phyloP scores from a whole-genome alignment of 2,797 vertebrate genomes.

The Acomys russatus region DNA sequence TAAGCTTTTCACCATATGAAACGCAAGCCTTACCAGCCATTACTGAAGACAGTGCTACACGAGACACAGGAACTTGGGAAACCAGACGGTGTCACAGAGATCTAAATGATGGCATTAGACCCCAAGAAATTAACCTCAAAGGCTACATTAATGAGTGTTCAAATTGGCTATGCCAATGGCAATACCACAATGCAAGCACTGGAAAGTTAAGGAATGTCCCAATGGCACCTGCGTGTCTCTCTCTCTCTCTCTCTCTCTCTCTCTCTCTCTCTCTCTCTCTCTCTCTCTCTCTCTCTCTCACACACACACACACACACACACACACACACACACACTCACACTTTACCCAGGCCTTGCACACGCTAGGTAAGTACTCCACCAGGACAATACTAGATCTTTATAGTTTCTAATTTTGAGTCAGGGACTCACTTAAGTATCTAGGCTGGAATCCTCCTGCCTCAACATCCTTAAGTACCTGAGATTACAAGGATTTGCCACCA shows the following conservation, averaged over 20 bases:
- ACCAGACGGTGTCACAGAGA: neutral
- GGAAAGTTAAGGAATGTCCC: neutral
- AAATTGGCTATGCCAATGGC: neutral
- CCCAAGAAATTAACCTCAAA: slow-evolving; percentile 3
- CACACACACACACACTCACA: neutral
- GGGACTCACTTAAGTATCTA: neutral
- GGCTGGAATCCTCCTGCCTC: neutral
- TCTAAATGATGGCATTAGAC: neutral
- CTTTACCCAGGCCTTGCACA: neutral
- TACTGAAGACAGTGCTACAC: neutral
- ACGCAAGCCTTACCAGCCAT: neutral
- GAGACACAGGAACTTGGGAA: neutral
- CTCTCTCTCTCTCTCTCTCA: no score
- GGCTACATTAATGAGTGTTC: neutral
- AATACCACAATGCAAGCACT: slow-evolving; percentile 4
- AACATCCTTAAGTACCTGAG: neutral
- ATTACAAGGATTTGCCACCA: neutral
- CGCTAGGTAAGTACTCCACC: neutral
- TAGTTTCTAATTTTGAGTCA: neutral
- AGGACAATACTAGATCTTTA: neutral
- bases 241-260: no score
- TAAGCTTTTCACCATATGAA: slow-evolving; percentile 41
- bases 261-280: no score
- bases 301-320: neutral
- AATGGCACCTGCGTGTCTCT: no score